phyloP scores from a whole-genome alignment of 1,140 invertebrate genomes.

The Ceratina japonica region DNA sequence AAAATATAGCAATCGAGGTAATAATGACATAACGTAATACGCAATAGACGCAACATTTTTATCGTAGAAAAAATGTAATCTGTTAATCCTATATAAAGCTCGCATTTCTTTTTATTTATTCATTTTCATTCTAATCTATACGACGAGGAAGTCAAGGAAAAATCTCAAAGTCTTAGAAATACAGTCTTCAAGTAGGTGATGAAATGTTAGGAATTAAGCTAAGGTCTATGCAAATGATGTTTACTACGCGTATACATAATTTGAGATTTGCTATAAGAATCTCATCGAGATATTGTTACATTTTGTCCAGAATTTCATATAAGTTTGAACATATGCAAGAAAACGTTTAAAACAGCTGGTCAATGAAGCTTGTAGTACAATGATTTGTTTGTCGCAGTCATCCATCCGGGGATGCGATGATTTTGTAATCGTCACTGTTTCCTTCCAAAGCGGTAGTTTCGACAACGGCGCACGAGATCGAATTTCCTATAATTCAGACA shows the following conservation, averaged over 20 bases:
- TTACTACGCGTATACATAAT: background rate
- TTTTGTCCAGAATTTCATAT: constrained; percentile 18
- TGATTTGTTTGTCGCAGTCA: constrained; percentile 16
- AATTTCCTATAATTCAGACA: constrained; percentile 88
- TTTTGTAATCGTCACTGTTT: constrained; percentile 72
- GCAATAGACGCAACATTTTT: background rate
- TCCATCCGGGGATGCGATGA: constrained; percentile 36
- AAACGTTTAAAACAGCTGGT: constrained; percentile 30
- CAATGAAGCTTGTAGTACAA: constrained; percentile 37
- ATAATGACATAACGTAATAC: constrained; percentile 25
- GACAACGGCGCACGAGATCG: constrained; percentile 86
- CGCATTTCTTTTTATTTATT: background rate
- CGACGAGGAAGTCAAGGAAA: background rate
- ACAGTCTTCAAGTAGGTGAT: constrained; percentile 24
- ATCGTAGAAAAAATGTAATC: constrained; percentile 9
- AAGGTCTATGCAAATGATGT: background rate
- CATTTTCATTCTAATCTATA: background rate
- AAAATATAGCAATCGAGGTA: constrained; percentile 19
- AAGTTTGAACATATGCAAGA: constrained; percentile 36
- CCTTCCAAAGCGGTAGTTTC: constrained; percentile 81
- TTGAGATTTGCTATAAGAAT: too few relatives aligned
- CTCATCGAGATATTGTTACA: background rate
- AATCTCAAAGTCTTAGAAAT: constrained; percentile 10
- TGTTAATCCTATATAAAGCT: background rate
- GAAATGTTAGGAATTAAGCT: background rate